Conservation (phyloP, 2,113 vertebrate species). For the human region DNA sequence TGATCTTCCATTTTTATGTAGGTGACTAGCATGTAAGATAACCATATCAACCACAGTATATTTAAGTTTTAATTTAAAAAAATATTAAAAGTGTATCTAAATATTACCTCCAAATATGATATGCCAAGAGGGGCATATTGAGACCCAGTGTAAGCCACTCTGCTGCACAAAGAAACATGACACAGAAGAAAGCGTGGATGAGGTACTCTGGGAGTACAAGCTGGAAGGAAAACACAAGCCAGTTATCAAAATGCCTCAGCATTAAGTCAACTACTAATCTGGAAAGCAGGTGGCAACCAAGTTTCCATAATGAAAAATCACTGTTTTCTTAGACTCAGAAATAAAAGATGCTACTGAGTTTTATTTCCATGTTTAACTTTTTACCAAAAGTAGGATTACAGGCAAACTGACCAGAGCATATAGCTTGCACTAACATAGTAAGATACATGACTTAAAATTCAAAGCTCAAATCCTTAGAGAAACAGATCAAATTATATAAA, state of each 20-base stretch:
- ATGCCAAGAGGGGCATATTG: conserved; percentile 97
- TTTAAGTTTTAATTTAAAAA: conserved; percentile 28
- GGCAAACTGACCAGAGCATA: conserved; percentile 20
- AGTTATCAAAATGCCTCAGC: not conserved
- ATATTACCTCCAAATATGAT: conserved; percentile 97
- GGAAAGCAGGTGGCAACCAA: conserved; percentile 48
- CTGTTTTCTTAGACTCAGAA: conserved; percentile 42
- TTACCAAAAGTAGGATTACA: conserved; percentile 46
- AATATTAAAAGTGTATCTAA: conserved; percentile 51
- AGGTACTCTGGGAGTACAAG: conserved; percentile 99
- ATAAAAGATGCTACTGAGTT: conserved; percentile 28
- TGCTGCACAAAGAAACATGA: conserved; percentile 99
- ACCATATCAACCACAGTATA: not conserved
- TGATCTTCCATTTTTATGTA: not conserved
- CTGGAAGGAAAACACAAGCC: conserved; percentile 84
- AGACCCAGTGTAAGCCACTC: conserved; percentile 98
- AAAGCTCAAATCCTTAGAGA: conserved; percentile 29
- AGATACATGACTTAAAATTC: conserved; percentile 25
- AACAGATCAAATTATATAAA: conserved; percentile 23
- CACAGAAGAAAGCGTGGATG: conserved; percentile 99
- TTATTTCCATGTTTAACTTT: conserved; percentile 40
- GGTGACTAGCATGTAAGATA: not conserved
- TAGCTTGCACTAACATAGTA: conserved; percentile 32
- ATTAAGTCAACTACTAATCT: not conserved
- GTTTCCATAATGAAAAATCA: conserved; percentile 33